Evolutionary conservation across 2,797 vertebrate genomes (phyloP), one percentile per base, ranked within the genome.

Genomic region (Clarias laeviceps): DNA sequence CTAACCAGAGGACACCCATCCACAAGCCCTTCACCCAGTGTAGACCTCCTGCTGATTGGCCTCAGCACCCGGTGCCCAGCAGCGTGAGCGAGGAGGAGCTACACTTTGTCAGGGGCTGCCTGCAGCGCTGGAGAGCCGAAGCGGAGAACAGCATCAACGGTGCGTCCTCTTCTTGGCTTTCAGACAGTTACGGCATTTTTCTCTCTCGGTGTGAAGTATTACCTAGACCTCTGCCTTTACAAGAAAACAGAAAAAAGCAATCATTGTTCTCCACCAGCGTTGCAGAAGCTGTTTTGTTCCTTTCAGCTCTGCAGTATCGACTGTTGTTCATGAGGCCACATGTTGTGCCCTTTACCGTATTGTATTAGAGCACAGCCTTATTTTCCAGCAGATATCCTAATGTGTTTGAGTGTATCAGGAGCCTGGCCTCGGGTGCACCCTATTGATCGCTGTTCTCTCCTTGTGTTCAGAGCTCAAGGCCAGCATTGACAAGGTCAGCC

Each of bases 81-180:
- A 90, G 92, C 27, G 91, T 95, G 84, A 96, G 96, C 0, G 92
- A 96, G 5, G 96, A 97, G 17, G 98, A 99, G 92, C 94, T 98
- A 72, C 93, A 83, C 88, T 96, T 96, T 2, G 95, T 98, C 2
- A 96, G 93, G 89, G 92, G 88, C 1, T 99, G 98, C 90, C 94
- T 99, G 29, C 97, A 97, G 90, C 96, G 97, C 8, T 99, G 98
- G 98, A 97, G 96, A 89, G 91, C 92, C 0, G 97, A 99, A 90
- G 97, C 97, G 0, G 95, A 99, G 57, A 97, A 96, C n/a, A 97
- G 97, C 2, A 93, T 99, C 73, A 95, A 94, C 88, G 97, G 98
- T 99, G 82, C 27, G 76, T 85, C n/a, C 72, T 82, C 32, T 8
- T 40, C 32, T 24, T 59, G 4, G 34, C 66, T 56, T 77, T 82